Evolutionary conservation across 1,140 invertebrate species (phyloP), one percentile per base, ranked within the genome.

Genomic region (Myzus persicae): DNA sequence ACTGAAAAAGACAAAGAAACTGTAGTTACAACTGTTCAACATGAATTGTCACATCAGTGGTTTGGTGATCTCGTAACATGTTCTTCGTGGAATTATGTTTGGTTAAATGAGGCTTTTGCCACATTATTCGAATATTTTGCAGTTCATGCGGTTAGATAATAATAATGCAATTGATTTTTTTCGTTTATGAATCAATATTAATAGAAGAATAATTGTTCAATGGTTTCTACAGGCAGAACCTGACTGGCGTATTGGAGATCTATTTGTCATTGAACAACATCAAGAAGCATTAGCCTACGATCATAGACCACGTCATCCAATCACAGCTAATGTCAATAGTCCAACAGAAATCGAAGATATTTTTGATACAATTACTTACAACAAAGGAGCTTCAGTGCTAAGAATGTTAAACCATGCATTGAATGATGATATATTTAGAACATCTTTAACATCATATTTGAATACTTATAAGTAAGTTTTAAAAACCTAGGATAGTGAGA

Each of bases 321-420:
- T 99, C 94, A 98, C 98, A 1, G 96, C 98, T 24, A 97, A 97
- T 48, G 98, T 99, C 0, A 97, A 97, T 1, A 97, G 98, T 95
- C 98, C 98, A 0, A 97, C 98, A 94, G 98, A 99, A 95, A 99
- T 99, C 20, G 97, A 97, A 94, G 98, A 99, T 95, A 98, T 99
- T 93, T 99, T 99, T 95, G 98, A 99, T 95, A 96, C 96, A 88
- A 99, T 99, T 94, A 99, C 98, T 0, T 99, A 99, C 94, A 96
- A 96, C 59, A 99, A 99, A 97, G 98, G 98, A 54, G 98, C 88
- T 48, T 93, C 93, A 26, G 48, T 93, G 20, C n/a, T 93, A 44
- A 93, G 90, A 91, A 93, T 93, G 93, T 91, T 93, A n/a, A 84
- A 93, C 18, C 38, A 93, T 44, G 22, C 36, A 26, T 59, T 93